Base-by-base conservation (phyloP, 2,888 invertebrate genomes). In the Noctuana brunneofusca region DNA sequence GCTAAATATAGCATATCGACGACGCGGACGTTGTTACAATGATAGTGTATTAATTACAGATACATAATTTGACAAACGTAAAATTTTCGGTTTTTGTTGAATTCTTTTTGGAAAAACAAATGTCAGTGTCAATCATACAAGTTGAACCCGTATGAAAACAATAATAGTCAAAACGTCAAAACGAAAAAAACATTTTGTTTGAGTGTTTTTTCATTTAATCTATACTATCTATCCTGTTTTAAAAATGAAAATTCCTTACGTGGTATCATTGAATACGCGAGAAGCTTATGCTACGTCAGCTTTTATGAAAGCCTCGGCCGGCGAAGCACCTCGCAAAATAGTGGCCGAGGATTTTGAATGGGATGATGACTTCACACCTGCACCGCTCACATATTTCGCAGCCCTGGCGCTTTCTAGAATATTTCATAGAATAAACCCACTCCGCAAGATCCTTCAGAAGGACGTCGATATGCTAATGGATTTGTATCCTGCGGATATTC, bases 391-490 rank as follows among this genome's bases (percentile, higher is more conserved):
- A 1, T 86, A 78, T 69, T 83, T 70, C 46, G 87, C 87, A 3
- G 80, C 84, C 8, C 65, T 85, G 1, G 58, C 73, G 11, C 73
- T 92, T 0, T 87, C 91, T 0, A 83, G 69, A 64, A 66, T 83
- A 46, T 93, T 93, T 69, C 79, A 89, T 54, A 81, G 83, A 60
- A 75, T 92, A 58, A 93, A 93, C 52, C 84, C 94, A n/a, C 80
- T 94, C 1, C 75, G 92, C 12, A 83, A 80, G 60, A 81, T 95
- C 35, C 88, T 94, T 11, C 92, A 92, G 69, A 89, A 89, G 65
- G 94, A 95, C 71, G 78, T 91, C 32, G 92, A 93, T 69, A 83
- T 90, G 60, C 80, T 95, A 1, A 87, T 94, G 78, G 94, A 95
- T 81, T 81, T 93, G 63, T 86, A 93, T 67, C 92, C 94, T 1